These are phyloP conservation scores for Archegozetes longisetosus DNA, from an alignment of 1,140 invertebrate genomes.

Conservation along the genomic window DNA sequence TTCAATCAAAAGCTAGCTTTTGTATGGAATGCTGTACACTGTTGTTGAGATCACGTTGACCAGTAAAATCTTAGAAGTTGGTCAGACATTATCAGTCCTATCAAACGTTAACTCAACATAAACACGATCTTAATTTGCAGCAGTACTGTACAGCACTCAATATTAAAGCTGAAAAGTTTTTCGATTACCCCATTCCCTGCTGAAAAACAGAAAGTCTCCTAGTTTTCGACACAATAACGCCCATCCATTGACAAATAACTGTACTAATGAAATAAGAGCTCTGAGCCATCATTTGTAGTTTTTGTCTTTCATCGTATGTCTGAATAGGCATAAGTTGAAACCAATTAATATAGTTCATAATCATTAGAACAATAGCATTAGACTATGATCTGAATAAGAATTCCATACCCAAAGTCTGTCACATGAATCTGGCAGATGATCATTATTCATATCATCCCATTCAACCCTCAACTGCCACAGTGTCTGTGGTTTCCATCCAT, in stretches of 20 bases:
- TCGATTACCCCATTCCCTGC: slow-evolving; percentile 39
- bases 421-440: slow-evolving; percentile 96
- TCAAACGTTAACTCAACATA: too few relatives aligned
- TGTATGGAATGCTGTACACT: too few relatives aligned
- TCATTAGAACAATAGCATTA: too few relatives aligned
- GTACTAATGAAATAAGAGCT: slow-evolving; percentile 48
- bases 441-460: slow-evolving; percentile 80
- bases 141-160: background rate
- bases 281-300: slow-evolving; percentile 46
- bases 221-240: slow-evolving; percentile 49
- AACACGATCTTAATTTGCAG: too few relatives aligned
- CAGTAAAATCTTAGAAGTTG: too few relatives aligned
- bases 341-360: background rate
- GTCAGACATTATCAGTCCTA: too few relatives aligned
- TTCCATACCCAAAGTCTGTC: background rate
- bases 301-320: slow-evolving; percentile 8
- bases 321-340: background rate
- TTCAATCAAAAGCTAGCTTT: too few relatives aligned
- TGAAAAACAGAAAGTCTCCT: slow-evolving; percentile 42
- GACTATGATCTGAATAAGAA: too few relatives aligned
- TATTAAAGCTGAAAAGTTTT: background rate
- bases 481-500: slow-evolving; percentile 73
- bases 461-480: slow-evolving; percentile 94
- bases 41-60: too few relatives aligned
- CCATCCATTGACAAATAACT: slow-evolving; percentile 50